A percentile compares a stretch with the other conserved stretches of the same genome.
phyloP scores from a whole-genome alignment of 53 echinoderm and acorn worm species.

The Actinopyga echinites region DNA sequence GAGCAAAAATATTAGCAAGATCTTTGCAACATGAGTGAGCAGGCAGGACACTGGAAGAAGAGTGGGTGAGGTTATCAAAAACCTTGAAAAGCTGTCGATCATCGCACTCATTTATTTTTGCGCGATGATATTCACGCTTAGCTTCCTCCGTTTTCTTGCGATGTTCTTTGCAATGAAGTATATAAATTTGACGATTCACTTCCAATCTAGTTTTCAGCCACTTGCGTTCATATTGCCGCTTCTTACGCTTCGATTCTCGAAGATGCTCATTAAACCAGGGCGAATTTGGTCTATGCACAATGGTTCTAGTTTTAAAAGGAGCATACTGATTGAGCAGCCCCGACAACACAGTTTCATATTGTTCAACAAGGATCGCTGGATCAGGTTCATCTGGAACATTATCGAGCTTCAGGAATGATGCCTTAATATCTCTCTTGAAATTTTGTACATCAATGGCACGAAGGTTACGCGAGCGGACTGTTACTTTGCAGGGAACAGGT shows the following conservation, averaged over 20 bases:
- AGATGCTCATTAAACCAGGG: constrained; percentile 5
- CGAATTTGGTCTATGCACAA: not conserved
- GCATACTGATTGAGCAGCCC: not conserved
- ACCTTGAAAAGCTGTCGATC: not conserved
- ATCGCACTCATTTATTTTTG: not conserved
- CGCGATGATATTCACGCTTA: not conserved
- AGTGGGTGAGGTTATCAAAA: not conserved
- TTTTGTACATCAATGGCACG: not conserved
- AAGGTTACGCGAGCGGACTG: not conserved
- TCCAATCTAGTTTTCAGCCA: not conserved
- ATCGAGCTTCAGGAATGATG: not conserved
- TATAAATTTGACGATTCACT: not conserved
- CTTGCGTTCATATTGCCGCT: not conserved
- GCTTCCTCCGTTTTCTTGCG: not conserved
- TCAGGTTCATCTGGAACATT: not conserved
- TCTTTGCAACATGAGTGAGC: not conserved
- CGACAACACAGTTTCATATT: not conserved
- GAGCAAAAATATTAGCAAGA: not conserved
- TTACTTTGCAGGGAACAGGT: not conserved
- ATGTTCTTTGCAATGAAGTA: not conserved
- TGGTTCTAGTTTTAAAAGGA: not conserved
- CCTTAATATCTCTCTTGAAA: not conserved
- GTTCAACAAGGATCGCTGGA: not conserved
- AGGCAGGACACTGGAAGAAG: not conserved
- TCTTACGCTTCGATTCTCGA: constrained; percentile 2